phyloP scores from a whole-genome alignment of 2,888 invertebrate genomes.

The Tetragnatha montana region DNA sequence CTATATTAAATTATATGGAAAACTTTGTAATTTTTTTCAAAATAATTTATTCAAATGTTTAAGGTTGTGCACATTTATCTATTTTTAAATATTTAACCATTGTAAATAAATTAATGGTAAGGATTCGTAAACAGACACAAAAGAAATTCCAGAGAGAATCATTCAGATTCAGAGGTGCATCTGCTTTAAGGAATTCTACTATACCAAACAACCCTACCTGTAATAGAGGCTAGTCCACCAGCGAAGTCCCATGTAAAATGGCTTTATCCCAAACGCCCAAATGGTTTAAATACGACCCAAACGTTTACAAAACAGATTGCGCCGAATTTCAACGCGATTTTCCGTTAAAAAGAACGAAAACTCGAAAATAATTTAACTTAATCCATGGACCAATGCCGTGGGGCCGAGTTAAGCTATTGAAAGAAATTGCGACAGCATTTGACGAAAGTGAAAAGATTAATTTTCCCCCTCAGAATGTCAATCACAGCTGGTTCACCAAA shows the following conservation, averaged over 20 bases:
- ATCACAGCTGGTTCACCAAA: slow-evolving; percentile 35
- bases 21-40: too few species aligned
- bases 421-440: slow-evolving; percentile 48
- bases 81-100: too few species aligned
- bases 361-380: slow-evolving; percentile 56
- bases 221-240: background rate
- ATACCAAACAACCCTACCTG: background rate
- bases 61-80: too few species aligned
- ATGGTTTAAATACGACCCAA: slow-evolving; percentile 19
- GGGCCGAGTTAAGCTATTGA: slow-evolving; percentile 39
- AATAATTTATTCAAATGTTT: too few species aligned
- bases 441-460: slow-evolving; percentile 46
- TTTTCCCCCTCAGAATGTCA: slow-evolving; percentile 29
- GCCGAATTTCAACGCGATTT: background rate
- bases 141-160: too few species aligned
- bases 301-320: slow-evolving; percentile 44
- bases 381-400: slow-evolving; percentile 36
- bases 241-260: background rate
- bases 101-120: too few species aligned
- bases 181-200: too few species aligned
- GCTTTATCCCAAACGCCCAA: background rate
- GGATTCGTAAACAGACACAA: too few species aligned
- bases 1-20: too few species aligned
- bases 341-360: slow-evolving; percentile 17
- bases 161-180: too few species aligned